phyloP scores from a whole-genome alignment of 2,113 vertebrate genomes.

The Poeciliopsis turrubarensis region DNA sequence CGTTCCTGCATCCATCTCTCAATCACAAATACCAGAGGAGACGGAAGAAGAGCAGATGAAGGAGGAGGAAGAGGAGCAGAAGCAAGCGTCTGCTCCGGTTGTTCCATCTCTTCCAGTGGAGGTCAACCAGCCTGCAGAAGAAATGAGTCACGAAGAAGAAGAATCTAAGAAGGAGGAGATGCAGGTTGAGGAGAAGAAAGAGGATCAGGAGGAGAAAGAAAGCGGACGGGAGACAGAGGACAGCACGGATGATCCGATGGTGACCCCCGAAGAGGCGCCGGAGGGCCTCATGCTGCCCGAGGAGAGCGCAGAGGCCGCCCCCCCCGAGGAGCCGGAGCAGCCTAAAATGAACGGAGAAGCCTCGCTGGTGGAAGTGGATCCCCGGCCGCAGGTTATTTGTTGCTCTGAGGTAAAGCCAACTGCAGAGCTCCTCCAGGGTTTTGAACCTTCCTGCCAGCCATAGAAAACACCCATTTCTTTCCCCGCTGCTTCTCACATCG shows the following conservation, averaged over 20 bases:
- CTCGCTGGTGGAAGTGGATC: conserved; percentile 86
- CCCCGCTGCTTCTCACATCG: conserved; percentile 58
- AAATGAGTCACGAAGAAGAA: not conserved
- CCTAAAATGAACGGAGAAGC: conserved; percentile 92
- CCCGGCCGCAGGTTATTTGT: conserved; percentile 94
- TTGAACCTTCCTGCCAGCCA: conserved; percentile 41
- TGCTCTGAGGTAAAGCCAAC: conserved; percentile 95
- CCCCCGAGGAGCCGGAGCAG: conserved; percentile 77
- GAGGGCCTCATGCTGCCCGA: conserved; percentile 51
- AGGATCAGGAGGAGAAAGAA: conserved; percentile 40
- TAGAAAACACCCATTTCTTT: conserved; percentile 52
- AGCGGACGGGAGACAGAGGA: conserved; percentile 41
- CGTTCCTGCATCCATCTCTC: conserved; percentile 74
- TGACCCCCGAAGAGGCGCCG: conserved; percentile 69
- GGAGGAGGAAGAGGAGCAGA: conserved; percentile 13
- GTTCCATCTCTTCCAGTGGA: conserved; percentile 11
- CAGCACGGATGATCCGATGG: conserved; percentile 47
- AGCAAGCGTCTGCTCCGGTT: not conserved
- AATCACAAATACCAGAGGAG: conserved; percentile 88
- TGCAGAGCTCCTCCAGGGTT: conserved; percentile 58
- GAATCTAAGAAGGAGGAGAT: conserved; percentile 3
- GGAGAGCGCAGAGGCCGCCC: conserved; percentile 58
- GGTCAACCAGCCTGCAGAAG: conserved; percentile 17
- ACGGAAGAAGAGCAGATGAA: conserved; percentile 54
- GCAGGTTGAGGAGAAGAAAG: not conserved